Evolutionary conservation across 2,888 invertebrate species (phyloP).

Genomic region (Erynnis tages): DNA sequence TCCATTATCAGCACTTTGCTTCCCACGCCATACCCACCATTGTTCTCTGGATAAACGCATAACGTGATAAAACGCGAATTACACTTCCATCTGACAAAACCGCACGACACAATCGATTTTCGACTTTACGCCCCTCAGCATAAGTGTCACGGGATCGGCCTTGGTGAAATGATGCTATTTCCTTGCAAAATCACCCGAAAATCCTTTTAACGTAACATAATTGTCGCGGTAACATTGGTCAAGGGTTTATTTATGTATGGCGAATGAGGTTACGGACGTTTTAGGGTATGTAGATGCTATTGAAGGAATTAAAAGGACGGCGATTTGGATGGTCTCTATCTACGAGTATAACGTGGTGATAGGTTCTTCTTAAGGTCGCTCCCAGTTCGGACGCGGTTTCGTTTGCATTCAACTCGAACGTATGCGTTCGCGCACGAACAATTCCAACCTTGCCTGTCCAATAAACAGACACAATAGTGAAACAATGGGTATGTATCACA

Average conservation of each 20-base stretch:
- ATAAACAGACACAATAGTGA: no score
- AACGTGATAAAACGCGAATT: slow-evolving; percentile 27
- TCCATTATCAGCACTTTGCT: slow-evolving; percentile 24
- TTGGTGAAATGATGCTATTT: slow-evolving; percentile 13
- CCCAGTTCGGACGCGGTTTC: no score
- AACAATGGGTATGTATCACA: no score
- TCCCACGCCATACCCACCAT: slow-evolving; percentile 6
- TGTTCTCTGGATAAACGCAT: slow-evolving; percentile 24
- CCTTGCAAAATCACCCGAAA: slow-evolving; percentile 22
- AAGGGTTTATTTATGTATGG: slow-evolving; percentile 18
- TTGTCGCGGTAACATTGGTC: slow-evolving; percentile 21
- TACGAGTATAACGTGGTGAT: no score
- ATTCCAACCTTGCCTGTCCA: no score
- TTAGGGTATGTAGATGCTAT: no score
- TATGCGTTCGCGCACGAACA: no score
- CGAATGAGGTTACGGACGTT: no score
- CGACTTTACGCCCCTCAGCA: neutral
- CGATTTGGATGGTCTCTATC: no score
- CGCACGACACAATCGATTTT: slow-evolving; percentile 4
- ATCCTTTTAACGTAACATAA: slow-evolving; percentile 26
- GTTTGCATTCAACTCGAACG: no score
- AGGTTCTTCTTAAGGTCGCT: no score
- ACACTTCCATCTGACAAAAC: slow-evolving; percentile 7
- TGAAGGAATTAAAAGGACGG: no score
- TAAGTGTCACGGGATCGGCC: neutral